Percentiles rank a stretch among this genome's conserved stretches.
Evolutionary conservation across 2,113 vertebrate genomes (phyloP).

Genomic region (Dolichotis patagonum): DNA sequence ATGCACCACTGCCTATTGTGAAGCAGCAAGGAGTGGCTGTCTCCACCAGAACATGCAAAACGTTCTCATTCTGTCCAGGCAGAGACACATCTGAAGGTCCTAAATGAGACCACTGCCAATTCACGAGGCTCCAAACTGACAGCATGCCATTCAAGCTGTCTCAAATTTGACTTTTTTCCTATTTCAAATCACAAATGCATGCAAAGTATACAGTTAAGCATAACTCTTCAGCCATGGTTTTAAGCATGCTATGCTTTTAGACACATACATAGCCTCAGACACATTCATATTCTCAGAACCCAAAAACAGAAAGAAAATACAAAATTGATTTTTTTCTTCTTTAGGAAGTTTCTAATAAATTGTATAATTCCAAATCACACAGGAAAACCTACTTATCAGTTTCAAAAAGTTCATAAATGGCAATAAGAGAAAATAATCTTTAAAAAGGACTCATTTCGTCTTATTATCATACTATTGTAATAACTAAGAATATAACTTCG

Average conservation of each 20-base stretch:
- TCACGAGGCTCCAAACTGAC: conserved; percentile 92
- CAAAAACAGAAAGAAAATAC: conserved; percentile 34
- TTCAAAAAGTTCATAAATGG: conserved; percentile 50
- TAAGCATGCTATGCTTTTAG: conserved; percentile 77
- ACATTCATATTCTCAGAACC: conserved; percentile 40
- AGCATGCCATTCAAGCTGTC: conserved; percentile 95
- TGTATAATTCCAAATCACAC: conserved; percentile 48
- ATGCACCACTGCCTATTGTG: conserved; percentile 93
- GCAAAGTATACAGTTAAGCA: conserved; percentile 89
- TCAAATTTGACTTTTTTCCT: conserved; percentile 80
- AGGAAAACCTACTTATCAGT: background rate
- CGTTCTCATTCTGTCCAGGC: conserved; percentile 91
- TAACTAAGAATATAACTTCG: background rate
- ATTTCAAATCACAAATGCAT: conserved; percentile 92
- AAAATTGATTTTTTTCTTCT: conserved; percentile 35
- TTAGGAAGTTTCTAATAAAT: conserved; percentile 41
- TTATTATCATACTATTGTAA: background rate
- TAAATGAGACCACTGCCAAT: conserved; percentile 93
- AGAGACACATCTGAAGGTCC: conserved; percentile 89
- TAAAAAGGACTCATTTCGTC: background rate
- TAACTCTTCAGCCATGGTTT: conserved; percentile 76
- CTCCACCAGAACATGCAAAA: conserved; percentile 94
- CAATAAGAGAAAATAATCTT: conserved; percentile 47
- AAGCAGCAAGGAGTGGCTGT: conserved; percentile 91
- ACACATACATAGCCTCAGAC: conserved; percentile 7